Evolutionary conservation across 2,113 vertebrate genomes (phyloP).

Genomic region (Coptodon rendalli): DNA sequence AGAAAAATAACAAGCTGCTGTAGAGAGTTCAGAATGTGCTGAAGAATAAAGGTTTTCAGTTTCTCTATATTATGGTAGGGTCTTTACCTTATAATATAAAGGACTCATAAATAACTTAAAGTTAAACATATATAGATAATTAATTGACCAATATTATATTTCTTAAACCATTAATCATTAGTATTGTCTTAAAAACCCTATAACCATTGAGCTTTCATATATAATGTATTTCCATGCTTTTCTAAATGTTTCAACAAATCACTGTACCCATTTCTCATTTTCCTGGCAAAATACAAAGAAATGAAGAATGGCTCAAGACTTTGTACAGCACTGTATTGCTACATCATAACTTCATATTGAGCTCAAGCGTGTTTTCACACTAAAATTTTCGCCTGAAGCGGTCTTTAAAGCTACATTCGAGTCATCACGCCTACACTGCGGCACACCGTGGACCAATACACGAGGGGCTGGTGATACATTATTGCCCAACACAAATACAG

Average conservation of each 20-base stretch:
- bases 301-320: not conserved
- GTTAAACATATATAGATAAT: not conserved
- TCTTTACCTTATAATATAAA: fast-evolving
- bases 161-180: not conserved
- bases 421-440: not conserved
- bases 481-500: not conserved
- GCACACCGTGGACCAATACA: not conserved
- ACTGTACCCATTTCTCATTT: not conserved
- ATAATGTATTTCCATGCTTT: not conserved
- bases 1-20: not conserved
- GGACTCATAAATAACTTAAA: not conserved
- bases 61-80: not conserved
- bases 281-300: not conserved
- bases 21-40: not conserved
- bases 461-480: not conserved
- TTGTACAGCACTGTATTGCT: not conserved
- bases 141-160: fast-evolving
- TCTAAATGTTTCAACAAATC: not conserved
- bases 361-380: not conserved
- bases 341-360: not conserved
- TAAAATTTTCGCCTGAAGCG: not conserved
- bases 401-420: not conserved
- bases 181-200: not conserved
- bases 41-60: not conserved
- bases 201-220: fast-evolving